phyloP scores from a whole-genome alignment of 2,113 vertebrate species.

The Cariama cristata region DNA sequence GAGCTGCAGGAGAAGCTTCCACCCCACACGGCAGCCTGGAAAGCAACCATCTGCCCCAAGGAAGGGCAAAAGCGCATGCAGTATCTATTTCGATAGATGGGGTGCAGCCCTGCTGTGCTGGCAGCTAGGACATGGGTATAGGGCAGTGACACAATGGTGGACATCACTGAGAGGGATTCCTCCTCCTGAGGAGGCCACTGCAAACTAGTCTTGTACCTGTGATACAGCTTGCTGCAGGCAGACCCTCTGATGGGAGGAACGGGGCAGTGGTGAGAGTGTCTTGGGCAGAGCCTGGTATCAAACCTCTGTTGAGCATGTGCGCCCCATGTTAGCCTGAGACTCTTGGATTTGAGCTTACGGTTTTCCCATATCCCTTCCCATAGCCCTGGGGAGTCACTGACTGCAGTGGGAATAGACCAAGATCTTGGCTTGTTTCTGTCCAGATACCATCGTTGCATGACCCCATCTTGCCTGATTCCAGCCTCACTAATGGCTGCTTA shows the following conservation, averaged over 20 bases:
- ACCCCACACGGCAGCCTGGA: neutral
- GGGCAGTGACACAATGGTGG: neutral
- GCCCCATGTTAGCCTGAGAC: neutral
- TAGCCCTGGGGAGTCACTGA: neutral
- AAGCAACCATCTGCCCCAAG: neutral
- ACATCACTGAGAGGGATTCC: neutral
- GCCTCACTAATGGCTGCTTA: slow-evolving; percentile 8
- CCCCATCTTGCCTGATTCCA: neutral
- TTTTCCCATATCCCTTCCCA: neutral
- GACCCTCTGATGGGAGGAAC: neutral
- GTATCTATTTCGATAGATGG: accelerated
- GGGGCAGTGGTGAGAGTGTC: neutral
- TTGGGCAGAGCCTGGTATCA: neutral
- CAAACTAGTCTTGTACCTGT: neutral
- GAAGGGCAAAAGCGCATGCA: neutral
- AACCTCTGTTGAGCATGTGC: neutral
- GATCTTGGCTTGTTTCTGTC: slow-evolving; percentile 29
- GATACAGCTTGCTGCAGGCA: neutral
- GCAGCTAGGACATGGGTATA: accelerated
- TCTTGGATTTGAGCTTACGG: neutral
- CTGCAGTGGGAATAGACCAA: slow-evolving; percentile 22
- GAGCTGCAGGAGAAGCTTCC: neutral
- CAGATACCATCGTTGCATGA: neutral
- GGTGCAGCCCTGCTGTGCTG: neutral
- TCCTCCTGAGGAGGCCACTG: neutral